Evolutionary conservation across 2,888 invertebrate species (phyloP).

Genomic region (Drosophila bunnanda): DNA sequence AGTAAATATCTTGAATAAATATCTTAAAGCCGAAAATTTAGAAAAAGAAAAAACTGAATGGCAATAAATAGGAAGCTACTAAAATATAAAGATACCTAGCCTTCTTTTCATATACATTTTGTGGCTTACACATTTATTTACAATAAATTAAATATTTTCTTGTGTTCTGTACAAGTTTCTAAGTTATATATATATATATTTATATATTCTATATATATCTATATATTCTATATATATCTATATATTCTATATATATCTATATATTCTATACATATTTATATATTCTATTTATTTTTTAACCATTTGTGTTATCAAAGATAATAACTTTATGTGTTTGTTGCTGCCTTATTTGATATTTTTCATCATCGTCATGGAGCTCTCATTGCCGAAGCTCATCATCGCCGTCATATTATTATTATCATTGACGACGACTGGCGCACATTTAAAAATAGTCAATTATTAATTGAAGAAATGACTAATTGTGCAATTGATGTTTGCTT

Average conservation of each 20-base stretch:
- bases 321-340: conserved; percentile 22
- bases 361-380: conserved; percentile 43
- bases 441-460: conserved; percentile 75
- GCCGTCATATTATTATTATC: conserved; percentile 19
- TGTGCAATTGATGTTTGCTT: conserved; percentile 47
- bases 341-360: conserved; percentile 42
- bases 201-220: no score
- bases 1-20: no score
- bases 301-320: conserved; percentile 16
- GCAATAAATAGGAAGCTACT: background rate
- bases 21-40: no score
- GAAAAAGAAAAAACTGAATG: no score
- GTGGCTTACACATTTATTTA: background rate
- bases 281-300: background rate
- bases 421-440: conserved; percentile 27
- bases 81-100: background rate
- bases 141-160: background rate
- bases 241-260: no score
- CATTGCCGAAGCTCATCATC: conserved; percentile 13
- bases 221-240: no score
- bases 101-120: background rate
- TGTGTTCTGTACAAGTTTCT: background rate
- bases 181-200: no score
- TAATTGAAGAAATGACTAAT: conserved; percentile 75
- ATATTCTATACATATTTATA: no score